phyloP scores from a whole-genome alignment of 2,888 invertebrate genomes.

The Augiades crinisus region DNA sequence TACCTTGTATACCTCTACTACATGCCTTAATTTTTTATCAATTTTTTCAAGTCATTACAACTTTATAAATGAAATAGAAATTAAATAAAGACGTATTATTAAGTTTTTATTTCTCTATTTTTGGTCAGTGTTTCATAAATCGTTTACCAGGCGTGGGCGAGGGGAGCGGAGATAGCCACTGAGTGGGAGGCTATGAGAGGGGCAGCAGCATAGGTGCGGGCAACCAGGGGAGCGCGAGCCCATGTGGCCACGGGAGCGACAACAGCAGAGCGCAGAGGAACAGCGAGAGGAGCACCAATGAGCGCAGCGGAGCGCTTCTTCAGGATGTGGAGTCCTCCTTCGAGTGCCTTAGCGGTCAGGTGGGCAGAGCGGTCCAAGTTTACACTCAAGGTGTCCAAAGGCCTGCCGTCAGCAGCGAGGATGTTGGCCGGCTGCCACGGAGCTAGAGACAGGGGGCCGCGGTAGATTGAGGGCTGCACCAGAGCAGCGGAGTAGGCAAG shows the following conservation, averaged over 20 bases:
- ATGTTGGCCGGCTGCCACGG: slow-evolving; percentile 72
- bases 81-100: too few species aligned
- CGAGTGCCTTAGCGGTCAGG: slow-evolving; percentile 60
- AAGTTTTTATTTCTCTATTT: too few species aligned
- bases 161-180: slow-evolving; percentile 52
- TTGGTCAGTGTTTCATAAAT: slow-evolving; percentile 14
- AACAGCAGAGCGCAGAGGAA: too few species aligned
- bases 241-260: slow-evolving; percentile 41
- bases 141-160: slow-evolving; percentile 38
- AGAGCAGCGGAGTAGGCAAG: slow-evolving; percentile 45
- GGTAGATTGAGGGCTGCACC: slow-evolving; percentile 53
- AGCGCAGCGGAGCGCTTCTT: slow-evolving; percentile 51
- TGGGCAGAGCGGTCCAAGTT: slow-evolving; percentile 72
- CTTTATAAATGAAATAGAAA: too few species aligned
- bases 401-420: slow-evolving; percentile 65
- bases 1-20: too few species aligned
- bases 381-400: slow-evolving; percentile 69
- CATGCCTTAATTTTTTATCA: too few species aligned
- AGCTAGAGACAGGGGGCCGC: slow-evolving; percentile 66
- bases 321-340: slow-evolving; percentile 44
- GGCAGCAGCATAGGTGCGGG: slow-evolving; percentile 34
- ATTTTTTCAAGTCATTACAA: too few species aligned
- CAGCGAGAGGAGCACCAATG: too few species aligned
- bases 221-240: slow-evolving; percentile 40
- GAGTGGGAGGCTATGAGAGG: slow-evolving; percentile 36